phyloP scores from a whole-genome alignment of 2,888 invertebrate species.

The Phengaris arion region DNA sequence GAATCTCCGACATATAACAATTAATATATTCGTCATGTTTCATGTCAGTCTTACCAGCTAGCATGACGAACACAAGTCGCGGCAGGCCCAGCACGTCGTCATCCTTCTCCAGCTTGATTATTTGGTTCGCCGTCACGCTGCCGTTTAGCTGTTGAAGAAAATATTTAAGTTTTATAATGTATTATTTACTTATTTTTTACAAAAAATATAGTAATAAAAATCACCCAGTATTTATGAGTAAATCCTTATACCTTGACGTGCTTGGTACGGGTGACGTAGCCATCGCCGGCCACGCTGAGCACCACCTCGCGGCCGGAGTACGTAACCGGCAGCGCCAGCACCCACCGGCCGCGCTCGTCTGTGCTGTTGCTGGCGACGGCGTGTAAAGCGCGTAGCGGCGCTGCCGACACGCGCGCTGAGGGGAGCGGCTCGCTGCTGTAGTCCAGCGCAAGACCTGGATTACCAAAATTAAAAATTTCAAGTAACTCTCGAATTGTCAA shows the following conservation, averaged over 20 bases:
- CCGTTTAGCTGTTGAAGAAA: conserved; percentile 55
- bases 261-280: conserved; percentile 80
- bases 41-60: conserved; percentile 77
- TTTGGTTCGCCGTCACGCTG: conserved; percentile 76
- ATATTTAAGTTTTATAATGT: too few species aligned
- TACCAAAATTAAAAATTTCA: too few species aligned
- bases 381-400: conserved; percentile 58
- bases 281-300: conserved; percentile 77
- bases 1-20: too few species aligned
- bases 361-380: conserved; percentile 51
- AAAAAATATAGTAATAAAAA: too few species aligned
- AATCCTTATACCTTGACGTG: conserved; percentile 59
- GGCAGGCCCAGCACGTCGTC: conserved; percentile 87
- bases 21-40: too few species aligned
- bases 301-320: conserved; percentile 69
- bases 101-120: conserved; percentile 84
- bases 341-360: conserved; percentile 71
- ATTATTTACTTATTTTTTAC: too few species aligned
- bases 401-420: conserved; percentile 66
- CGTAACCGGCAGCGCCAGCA: conserved; percentile 62
- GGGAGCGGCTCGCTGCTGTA: conserved; percentile 78
- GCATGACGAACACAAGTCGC: conserved; percentile 85
- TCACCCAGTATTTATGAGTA: too few species aligned
- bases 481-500: too few species aligned
- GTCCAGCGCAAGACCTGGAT: conserved; percentile 81